These are phyloP conservation scores for Pollenia labialis DNA, from an alignment of 2,888 invertebrate species.

Conservation along the genomic window DNA sequence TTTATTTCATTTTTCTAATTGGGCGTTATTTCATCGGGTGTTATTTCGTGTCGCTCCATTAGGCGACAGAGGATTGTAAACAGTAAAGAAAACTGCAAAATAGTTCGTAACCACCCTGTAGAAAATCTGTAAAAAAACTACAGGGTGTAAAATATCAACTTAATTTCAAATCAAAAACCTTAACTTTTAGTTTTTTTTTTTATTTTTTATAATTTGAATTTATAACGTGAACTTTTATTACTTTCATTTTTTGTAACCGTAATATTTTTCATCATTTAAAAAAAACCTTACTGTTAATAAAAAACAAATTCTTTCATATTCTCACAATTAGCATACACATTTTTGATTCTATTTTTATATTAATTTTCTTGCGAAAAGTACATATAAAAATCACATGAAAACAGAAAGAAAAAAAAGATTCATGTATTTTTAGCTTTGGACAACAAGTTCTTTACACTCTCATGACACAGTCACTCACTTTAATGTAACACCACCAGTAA, in stretches of 20 bases:
- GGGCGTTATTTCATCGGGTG: too few species aligned
- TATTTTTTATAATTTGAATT: not conserved
- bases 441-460: constrained; percentile 72
- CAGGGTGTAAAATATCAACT: too few species aligned
- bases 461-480: constrained; percentile 73
- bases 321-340: constrained; percentile 26
- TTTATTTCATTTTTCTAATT: too few species aligned
- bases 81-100: too few species aligned
- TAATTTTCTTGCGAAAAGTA: constrained; percentile 33
- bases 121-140: too few species aligned
- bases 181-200: too few species aligned
- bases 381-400: not conserved
- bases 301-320: not conserved
- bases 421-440: constrained; percentile 58
- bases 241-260: not conserved
- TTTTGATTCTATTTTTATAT: constrained; percentile 11
- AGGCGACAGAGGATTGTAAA: too few species aligned
- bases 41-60: too few species aligned
- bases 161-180: too few species aligned
- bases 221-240: not conserved
- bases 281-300: constrained; percentile 6
- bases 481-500: not conserved
- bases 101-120: too few species aligned
- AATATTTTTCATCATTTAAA: not conserved
- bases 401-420: not conserved